Base-by-base conservation (phyloP, 2,888 invertebrate species). In the Antheraea yamamai region DNA sequence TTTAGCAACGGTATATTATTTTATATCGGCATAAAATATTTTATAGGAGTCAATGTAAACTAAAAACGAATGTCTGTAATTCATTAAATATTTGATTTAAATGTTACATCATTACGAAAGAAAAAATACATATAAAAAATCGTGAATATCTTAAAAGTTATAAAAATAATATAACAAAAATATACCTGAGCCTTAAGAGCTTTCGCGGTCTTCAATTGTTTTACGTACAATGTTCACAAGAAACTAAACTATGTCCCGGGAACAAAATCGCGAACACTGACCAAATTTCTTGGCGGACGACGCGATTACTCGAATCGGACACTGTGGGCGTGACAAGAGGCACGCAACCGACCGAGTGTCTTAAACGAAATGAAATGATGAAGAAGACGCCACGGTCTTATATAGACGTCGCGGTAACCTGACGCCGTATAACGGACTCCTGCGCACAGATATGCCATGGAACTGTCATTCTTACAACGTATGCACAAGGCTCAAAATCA, bases 371-470 rank as follows among this genome's bases (percentile, higher is more conserved):
- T 95, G 95, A 95, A 95, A 95, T 94, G 90, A 90, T 94, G 89
- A 93, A 93, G 94, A 94, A 93, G 94, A 92, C 91, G 92, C 92
- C 91, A 84, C 92, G 91, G 92, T 90, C 95, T 95, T 95, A 90
- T 95, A 95, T 95, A 95, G 95, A 95, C 95, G 91, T 91, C 89
- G 91, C 90, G 92, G 93, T 94, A 95, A 95, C 95, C 94, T 95
- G 95, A 93, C 95, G 93, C 93, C 92, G 93, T 90, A 95, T 95
- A 95, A 95, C 95, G 95, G 95, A 86, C 91, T 91, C 87, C 85
- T 82, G 83, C 85, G 85, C 85, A 84, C 88, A 81, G 83, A 79
- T 74, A 79, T 81, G 86, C 83, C 87, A 84, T 81, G 79, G 90
- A 82, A 92, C 82, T 87, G 80, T 84, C 83, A 80, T 86, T 87